Base-by-base conservation (phyloP, 2,888 invertebrate genomes). In the Agrotis segetum region DNA sequence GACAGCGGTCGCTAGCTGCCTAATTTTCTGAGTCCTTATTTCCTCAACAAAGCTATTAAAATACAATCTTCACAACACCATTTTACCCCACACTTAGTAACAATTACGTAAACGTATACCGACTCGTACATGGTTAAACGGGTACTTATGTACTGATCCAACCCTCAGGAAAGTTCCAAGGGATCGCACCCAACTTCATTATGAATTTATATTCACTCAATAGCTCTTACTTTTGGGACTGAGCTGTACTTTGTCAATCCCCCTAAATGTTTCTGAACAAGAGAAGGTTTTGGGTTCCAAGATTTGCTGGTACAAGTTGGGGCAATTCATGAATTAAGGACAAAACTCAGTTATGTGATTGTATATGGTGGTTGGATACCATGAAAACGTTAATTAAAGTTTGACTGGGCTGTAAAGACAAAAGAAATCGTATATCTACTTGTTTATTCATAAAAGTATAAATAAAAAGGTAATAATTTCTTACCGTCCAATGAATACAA, bases 181-280 rank as follows among this genome's bases (percentile, higher is more conserved):
- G 89, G 86, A 86, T 86, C 87, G 86, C 88, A 83, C 85, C 84
- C 79, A 83, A 85, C 81, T 88, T 92, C 92, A 92, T 94, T 92
- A 93, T 89, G 85, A 89, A 94, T 94, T 94, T 92, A 94, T 91
- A 93, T 93, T 94, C 94, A 91, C 92, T 93, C 94, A 92, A 93
- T 92, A 90, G 85, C 83, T 84, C 86, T 88, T 88, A 87, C 87
- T 88, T 85, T 84, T 71, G 84, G 84, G 79, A 85, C 85, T 74
- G 81, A 68, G 62, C 80, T 84, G 86, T 84, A 85, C 85, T 90
- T 90, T 90, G 88, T 89, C 88, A 90, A 88, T 88, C 87, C 86
- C 84, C 85, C 85, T 81, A 79, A 81, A 82, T 83, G 86, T 85
- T 87, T 64, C 69, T 69, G 66, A 83, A 82, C 79, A 80, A 77